Conservation (phyloP, 2,888 invertebrate species). For the Kuschelorhynchus macadamiae region DNA sequence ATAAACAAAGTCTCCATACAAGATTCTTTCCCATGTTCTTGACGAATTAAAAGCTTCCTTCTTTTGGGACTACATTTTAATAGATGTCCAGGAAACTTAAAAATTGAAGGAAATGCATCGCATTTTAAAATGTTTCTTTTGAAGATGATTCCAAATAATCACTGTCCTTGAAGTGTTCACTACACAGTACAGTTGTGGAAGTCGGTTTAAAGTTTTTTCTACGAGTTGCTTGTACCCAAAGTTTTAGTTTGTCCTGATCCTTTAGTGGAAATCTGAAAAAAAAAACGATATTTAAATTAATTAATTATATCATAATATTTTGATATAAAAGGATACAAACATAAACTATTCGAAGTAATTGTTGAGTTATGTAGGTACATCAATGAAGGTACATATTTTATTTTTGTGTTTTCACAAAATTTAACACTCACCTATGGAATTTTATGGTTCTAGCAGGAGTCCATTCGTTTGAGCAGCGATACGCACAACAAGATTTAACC, state of each 20-base stretch:
- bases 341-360: no score
- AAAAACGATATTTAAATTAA: neutral
- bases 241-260: neutral
- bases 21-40: no score
- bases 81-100: neutral
- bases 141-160: constrained; percentile 8
- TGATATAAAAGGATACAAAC: no score
- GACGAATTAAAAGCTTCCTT: constrained; percentile 8
- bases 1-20: no score
- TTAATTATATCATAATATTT: neutral
- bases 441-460: neutral
- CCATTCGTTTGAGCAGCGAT: neutral
- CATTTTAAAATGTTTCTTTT: constrained; percentile 11
- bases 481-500: neutral
- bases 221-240: constrained; percentile 7
- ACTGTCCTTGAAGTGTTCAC: constrained; percentile 15
- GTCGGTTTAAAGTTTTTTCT: constrained; percentile 10
- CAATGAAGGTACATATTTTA: neutral
- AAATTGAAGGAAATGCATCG: neutral
- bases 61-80: constrained; percentile 3
- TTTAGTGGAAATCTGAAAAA: constrained; percentile 11
- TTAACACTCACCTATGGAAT: neutral
- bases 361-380: neutral
- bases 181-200: constrained; percentile 3
- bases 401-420: neutral